Conservation (phyloP, 1,140 invertebrate species). For the Hylaeus anthracinus region DNA sequence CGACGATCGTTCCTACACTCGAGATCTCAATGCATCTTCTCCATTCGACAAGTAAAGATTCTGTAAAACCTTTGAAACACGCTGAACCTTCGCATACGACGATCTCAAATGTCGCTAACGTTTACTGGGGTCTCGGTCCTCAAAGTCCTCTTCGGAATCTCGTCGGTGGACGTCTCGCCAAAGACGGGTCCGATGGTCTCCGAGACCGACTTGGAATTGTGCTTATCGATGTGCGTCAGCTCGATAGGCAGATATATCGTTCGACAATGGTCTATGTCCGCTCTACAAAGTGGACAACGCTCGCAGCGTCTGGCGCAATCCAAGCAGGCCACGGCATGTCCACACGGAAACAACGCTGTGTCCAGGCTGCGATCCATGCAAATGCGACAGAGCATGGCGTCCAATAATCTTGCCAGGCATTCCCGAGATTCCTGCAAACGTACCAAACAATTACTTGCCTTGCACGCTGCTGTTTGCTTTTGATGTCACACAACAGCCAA, state of each 20-base stretch:
- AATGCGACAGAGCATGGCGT: conserved; percentile 90
- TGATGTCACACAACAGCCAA: too few species aligned
- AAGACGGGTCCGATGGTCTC: conserved; percentile 56
- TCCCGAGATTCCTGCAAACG: conserved; percentile 82
- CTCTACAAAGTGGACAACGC: conserved; percentile 89
- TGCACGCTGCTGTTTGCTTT: too few species aligned
- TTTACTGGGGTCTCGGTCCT: conserved; percentile 61
- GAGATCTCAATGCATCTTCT: conserved; percentile 50
- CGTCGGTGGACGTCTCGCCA: conserved; percentile 58
- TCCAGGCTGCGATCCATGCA: conserved; percentile 91
- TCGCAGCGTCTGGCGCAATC: conserved; percentile 87
- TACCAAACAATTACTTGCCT: conserved; percentile 21
- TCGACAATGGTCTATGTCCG: conserved; percentile 87
- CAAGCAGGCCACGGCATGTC: conserved; percentile 89
- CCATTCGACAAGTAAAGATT: conserved; percentile 70
- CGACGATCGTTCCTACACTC: background rate
- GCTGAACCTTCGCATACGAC: conserved; percentile 44
- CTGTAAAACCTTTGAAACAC: conserved; percentile 63
- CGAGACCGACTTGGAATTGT: conserved; percentile 67
- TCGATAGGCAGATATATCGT: conserved; percentile 87
- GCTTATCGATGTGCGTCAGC: conserved; percentile 76
- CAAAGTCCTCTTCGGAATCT: conserved; percentile 59
- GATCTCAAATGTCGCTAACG: conserved; percentile 72
- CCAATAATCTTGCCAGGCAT: conserved; percentile 83
- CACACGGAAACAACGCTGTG: conserved; percentile 91